Percentiles rank a stretch among this genome's conserved stretches.
Evolutionary conservation across 2,888 invertebrate genomes (phyloP).

Genomic region (Dimorphilus gyrociliatus): DNA sequence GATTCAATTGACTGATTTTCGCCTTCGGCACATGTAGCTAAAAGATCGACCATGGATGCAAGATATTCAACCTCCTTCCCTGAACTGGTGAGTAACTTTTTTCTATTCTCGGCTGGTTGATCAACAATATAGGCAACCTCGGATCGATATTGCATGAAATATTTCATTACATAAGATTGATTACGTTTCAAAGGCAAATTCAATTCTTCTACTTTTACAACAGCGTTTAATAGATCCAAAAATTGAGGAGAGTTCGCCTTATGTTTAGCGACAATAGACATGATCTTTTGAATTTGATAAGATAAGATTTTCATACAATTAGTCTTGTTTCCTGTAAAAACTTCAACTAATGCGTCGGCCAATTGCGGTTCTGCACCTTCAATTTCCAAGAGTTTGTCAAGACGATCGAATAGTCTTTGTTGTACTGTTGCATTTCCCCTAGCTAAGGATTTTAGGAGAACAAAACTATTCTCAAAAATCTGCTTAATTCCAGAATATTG

Average conservation of each 20-base stretch:
- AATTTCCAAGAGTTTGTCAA: constrained; percentile 25
- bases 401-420: constrained; percentile 26
- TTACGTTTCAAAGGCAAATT: constrained; percentile 34
- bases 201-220: constrained; percentile 32
- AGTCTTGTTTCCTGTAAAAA: constrained; percentile 30
- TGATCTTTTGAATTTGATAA: constrained; percentile 27
- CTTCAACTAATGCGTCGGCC: constrained; percentile 24
- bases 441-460: constrained; percentile 21
- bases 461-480: constrained; percentile 26
- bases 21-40: constrained; percentile 33
- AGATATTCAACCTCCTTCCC: constrained; percentile 12
- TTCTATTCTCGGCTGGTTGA: constrained; percentile 16
- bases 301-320: constrained; percentile 30
- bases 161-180: constrained; percentile 34
- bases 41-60: constrained; percentile 23
- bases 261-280: constrained; percentile 23
- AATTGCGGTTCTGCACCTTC: constrained; percentile 26
- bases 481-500: constrained; percentile 24
- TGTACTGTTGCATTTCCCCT: constrained; percentile 25
- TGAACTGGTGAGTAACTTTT: constrained; percentile 4
- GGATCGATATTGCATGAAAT: constrained; percentile 31
- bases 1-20: constrained; percentile 37
- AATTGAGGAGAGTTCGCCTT: constrained; percentile 25
- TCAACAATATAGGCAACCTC: constrained; percentile 31
- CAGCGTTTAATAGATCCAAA: constrained; percentile 28